Conservation (phyloP, 2,888 invertebrate species). For the Dilophus febrilis region DNA sequence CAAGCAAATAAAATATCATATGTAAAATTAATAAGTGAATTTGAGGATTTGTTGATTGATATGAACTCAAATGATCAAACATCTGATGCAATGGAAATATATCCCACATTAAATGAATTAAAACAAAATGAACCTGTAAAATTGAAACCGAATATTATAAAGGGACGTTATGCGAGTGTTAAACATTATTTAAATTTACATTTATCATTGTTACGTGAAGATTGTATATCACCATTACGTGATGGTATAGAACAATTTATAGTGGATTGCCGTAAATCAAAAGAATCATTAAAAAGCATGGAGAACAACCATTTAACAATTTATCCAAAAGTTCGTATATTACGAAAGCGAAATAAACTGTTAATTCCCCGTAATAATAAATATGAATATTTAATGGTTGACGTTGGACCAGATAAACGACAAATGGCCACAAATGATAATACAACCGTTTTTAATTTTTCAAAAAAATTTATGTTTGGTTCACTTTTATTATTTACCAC, state of each 20-base stretch:
- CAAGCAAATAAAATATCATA: no score
- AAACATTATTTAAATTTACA: slow-evolving; percentile 62
- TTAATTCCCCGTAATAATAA: slow-evolving; percentile 11
- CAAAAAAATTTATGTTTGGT: slow-evolving; percentile 30
- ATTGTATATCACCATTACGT: slow-evolving; percentile 56
- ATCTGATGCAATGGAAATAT: slow-evolving; percentile 30
- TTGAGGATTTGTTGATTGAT: no score
- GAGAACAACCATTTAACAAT: slow-evolving; percentile 9
- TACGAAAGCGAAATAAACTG: slow-evolving; percentile 14
- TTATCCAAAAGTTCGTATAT: slow-evolving; percentile 18
- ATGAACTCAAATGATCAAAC: no score
- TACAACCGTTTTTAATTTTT: not conserved
- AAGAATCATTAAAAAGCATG: slow-evolving; percentile 11
- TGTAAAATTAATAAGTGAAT: no score
- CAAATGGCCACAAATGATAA: not conserved
- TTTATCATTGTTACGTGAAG: slow-evolving; percentile 60
- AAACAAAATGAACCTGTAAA: slow-evolving; percentile 23
- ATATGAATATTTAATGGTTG: slow-evolving; percentile 19
- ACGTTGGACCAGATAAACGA: slow-evolving; percentile 9
- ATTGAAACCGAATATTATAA: slow-evolving; percentile 38
- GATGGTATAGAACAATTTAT: slow-evolving; percentile 18
- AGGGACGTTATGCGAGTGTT: slow-evolving; percentile 43
- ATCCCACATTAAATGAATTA: slow-evolving; percentile 32
- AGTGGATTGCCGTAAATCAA: slow-evolving; percentile 11
- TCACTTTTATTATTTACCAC: slow-evolving; percentile 54